phyloP scores from a whole-genome alignment of 2,888 invertebrate species.

The Drosophila tripunctata region DNA sequence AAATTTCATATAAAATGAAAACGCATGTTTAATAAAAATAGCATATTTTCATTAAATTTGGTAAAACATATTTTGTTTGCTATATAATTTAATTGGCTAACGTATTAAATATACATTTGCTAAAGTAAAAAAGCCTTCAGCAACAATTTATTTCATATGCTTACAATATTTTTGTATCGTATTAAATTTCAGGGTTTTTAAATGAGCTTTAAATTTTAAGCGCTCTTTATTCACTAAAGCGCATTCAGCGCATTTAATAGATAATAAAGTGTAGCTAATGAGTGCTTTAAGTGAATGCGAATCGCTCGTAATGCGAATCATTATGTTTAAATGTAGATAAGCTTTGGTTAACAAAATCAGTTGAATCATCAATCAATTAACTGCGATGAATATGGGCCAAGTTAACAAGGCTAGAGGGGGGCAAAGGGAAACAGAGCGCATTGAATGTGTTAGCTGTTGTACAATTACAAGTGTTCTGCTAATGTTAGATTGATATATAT shows the following conservation, averaged over 20 bases:
- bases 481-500: slow-evolving; percentile 6
- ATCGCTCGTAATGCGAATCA: slow-evolving; percentile 18
- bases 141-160: too few relatives aligned
- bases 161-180: too few relatives aligned
- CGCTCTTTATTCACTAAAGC: not conserved
- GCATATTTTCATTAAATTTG: too few relatives aligned
- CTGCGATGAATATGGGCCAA: slow-evolving; percentile 31
- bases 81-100: too few relatives aligned
- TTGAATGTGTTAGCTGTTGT: not conserved
- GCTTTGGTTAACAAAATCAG: slow-evolving; percentile 18
- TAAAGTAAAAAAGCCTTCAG: too few relatives aligned
- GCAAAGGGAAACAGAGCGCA: too few relatives aligned
- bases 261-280: slow-evolving; percentile 19
- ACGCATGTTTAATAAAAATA: too few relatives aligned
- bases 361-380: slow-evolving; percentile 46
- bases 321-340: slow-evolving; percentile 11
- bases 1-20: too few relatives aligned
- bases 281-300: slow-evolving; percentile 7
- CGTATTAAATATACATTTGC: too few relatives aligned
- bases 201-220: not conserved
- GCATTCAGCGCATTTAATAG: slow-evolving; percentile 19
- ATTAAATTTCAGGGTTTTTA: not conserved
- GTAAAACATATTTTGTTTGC: too few relatives aligned
- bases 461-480: not conserved
- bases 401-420: too few relatives aligned